Base-by-base conservation (phyloP, 2,888 invertebrate genomes). In the Nemoura dubitans region DNA sequence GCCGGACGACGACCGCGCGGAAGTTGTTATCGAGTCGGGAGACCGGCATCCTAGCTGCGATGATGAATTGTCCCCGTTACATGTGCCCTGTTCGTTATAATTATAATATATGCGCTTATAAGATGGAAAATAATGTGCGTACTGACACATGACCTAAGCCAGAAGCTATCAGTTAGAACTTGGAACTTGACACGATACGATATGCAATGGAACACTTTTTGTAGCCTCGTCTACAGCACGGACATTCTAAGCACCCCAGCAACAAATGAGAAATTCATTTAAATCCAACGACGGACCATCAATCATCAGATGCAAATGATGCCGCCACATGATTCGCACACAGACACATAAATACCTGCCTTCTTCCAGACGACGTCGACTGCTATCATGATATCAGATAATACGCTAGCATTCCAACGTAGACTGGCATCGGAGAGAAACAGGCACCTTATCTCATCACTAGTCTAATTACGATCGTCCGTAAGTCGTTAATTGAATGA, bases 111-210 rank as follows among this genome's bases (percentile, higher is more conserved):
- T 59, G 21, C 59, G 59, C 59, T 59, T 21, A 14, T n/a, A 21
- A 10, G 59, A 59, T 59, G 21, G 59, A 59, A 59, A 59, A 59
- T 59, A 7, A 59, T 16, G 14, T 59, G 59, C 59, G 59, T 59
- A 21, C 3, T 59, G 59, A 59, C 59, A 59, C 6, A 59, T 59
- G 59, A 59, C 59, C 59, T 59, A 59, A 59, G 59, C 21, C 59
- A 59, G 59, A 59, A 59, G 59, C 59, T 59, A 59, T 59, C 59
- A 59, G 59, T 59, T 59, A 59, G 59, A 21, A 59, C 59, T 59
- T 59, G 59, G 59, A 59, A 59, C 59, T 59, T 59, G 59, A 59
- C 59, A 59, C 21, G 59, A 59, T 59, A 21, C 21, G 59, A 59
- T 59, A 59, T 59, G 59, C 59, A 59, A 21, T 14, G 59, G 21